phyloP scores from a whole-genome alignment of 2,113 vertebrate species.

The Sinocyclocheilus anophthalmus region DNA sequence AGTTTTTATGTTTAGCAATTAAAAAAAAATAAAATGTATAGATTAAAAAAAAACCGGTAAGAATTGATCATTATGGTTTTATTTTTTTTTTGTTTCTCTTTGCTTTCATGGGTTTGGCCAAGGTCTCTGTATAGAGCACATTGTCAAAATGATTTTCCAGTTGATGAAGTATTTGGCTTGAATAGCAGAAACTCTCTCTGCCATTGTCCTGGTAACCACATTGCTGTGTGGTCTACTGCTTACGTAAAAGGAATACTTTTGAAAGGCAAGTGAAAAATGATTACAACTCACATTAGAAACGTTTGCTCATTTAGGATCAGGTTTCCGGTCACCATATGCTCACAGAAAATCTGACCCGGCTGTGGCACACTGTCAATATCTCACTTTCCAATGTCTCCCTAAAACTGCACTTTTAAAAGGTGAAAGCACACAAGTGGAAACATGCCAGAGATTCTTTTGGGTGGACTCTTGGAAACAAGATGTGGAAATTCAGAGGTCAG shows the following conservation, averaged over 20 bases:
- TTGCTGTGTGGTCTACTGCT: not conserved
- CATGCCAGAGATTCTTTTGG: not conserved
- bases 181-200: constrained; percentile 5
- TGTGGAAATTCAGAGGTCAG: not conserved
- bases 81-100: too few relatives aligned
- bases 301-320: not conserved
- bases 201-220: constrained; percentile 8
- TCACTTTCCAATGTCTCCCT: not conserved
- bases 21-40: too few relatives aligned
- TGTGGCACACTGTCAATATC: not conserved
- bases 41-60: too few relatives aligned
- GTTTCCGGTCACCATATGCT: not conserved
- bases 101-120: not conserved
- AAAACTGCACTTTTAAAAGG: not conserved
- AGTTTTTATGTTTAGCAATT: too few relatives aligned
- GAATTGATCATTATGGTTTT: too few relatives aligned
- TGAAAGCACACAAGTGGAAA: not conserved
- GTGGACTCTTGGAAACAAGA: not conserved
- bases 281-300: not conserved
- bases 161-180: constrained; percentile 6
- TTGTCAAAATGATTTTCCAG: not conserved
- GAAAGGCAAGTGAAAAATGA: not conserved
- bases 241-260: not conserved
- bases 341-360: not conserved
- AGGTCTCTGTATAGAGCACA: not conserved